Evolutionary conservation across 1,140 invertebrate species (phyloP).

Genomic region (Drosophila bocki): DNA sequence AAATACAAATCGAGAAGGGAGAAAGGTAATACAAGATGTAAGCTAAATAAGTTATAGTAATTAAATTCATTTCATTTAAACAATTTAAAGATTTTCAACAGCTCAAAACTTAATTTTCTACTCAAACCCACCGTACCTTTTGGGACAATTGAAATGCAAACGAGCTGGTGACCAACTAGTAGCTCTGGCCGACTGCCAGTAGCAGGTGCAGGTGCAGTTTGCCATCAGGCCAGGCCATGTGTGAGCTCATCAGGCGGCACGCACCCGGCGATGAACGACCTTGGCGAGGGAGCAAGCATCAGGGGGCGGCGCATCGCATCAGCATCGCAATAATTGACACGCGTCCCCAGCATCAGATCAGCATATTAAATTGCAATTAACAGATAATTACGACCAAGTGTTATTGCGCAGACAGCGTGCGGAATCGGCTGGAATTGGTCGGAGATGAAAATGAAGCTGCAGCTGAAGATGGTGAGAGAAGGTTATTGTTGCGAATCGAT

Average conservation of each 20-base stretch:
- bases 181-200: slow-evolving; percentile 39
- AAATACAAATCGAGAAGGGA: too few relatives aligned
- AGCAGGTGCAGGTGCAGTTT: slow-evolving; percentile 72
- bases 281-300: slow-evolving; percentile 38
- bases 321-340: slow-evolving; percentile 25
- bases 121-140: slow-evolving; percentile 36
- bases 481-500: slow-evolving; percentile 11
- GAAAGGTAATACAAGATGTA: too few relatives aligned
- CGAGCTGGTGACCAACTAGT: slow-evolving; percentile 49
- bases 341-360: slow-evolving; percentile 22
- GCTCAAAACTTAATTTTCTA: neutral
- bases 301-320: slow-evolving; percentile 21
- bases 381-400: slow-evolving; percentile 58
- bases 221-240: slow-evolving; percentile 27
- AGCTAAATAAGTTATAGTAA: too few relatives aligned
- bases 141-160: slow-evolving; percentile 71
- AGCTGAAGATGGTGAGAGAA: slow-evolving; percentile 9
- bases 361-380: slow-evolving; percentile 76
- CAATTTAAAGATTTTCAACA: neutral
- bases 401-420: slow-evolving; percentile 23
- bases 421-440: slow-evolving; percentile 3
- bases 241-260: slow-evolving; percentile 71
- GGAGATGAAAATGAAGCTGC: neutral
- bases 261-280: slow-evolving; percentile 64
- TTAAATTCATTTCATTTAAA: neutral